phyloP scores from a whole-genome alignment of 1,140 invertebrate genomes.

The Drosophila lowei region DNA sequence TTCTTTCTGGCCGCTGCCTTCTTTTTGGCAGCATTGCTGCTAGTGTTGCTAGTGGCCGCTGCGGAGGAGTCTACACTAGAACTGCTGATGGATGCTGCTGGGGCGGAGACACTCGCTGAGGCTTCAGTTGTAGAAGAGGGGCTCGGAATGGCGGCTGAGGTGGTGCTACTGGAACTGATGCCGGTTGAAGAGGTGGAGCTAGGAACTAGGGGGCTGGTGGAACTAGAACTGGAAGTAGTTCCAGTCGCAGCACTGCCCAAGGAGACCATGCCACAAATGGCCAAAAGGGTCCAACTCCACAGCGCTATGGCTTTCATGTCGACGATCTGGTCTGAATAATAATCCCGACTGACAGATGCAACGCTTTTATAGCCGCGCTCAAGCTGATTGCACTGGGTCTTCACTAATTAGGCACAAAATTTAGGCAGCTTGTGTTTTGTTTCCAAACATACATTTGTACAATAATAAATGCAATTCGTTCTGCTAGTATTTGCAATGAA shows the following conservation, averaged over 20 bases:
- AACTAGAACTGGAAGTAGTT: too few relatives aligned
- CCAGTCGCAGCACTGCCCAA: too few relatives aligned
- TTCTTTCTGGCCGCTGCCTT: neutral
- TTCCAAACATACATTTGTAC: neutral
- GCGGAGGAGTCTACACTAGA: neutral
- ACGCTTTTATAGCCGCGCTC: conserved; percentile 7
- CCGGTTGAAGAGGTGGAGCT: too few relatives aligned
- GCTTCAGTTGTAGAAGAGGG: too few relatives aligned
- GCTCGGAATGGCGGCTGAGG: too few relatives aligned
- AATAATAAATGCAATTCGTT: conserved; percentile 6
- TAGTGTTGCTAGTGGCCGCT: neutral
- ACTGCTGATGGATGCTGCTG: neutral
- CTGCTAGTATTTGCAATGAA: neutral
- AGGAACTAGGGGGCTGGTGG: too few relatives aligned
- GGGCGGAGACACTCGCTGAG: too few relatives aligned
- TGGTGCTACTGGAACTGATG: too few relatives aligned
- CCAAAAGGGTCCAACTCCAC: conserved; percentile 1
- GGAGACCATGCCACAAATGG: too few relatives aligned
- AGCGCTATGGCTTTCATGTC: conserved; percentile 4
- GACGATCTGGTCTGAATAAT: neutral
- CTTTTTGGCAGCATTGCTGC: neutral
- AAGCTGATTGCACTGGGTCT: neutral
- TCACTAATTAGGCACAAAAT: neutral
- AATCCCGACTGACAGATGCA: neutral
- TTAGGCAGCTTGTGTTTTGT: conserved; percentile 25